Percentiles rank a stretch among this genome's conserved stretches.
phyloP scores from a whole-genome alignment of 2,797 vertebrate species.

The Pygocentrus nattereri region DNA sequence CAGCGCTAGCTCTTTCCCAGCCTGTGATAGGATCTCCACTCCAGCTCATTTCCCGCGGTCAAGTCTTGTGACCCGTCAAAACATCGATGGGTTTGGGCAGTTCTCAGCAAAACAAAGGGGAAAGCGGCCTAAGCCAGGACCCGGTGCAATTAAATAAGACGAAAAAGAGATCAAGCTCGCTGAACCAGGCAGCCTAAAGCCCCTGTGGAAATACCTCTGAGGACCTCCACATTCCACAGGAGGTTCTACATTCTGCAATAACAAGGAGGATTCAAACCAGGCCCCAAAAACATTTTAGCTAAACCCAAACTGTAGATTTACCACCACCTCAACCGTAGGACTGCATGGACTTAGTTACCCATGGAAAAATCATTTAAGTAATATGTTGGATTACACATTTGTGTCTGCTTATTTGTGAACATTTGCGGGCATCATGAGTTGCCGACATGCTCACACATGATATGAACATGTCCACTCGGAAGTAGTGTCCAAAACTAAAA shows the following conservation, averaged over 20 bases:
- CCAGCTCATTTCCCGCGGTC: slow-evolving; percentile 55
- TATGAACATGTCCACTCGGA: too few relatives aligned
- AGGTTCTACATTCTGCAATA: slow-evolving; percentile 1
- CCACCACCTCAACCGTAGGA: background rate
- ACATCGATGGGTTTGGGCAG: slow-evolving; percentile 24
- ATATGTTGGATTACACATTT: too few relatives aligned
- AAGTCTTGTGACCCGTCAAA: slow-evolving; percentile 57
- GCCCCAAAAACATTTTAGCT: background rate
- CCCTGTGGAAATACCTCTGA: background rate
- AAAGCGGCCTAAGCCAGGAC: background rate
- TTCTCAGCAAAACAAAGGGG: slow-evolving; percentile 5
- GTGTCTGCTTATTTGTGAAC: too few relatives aligned
- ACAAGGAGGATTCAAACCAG: background rate
- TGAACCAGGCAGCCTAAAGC: background rate
- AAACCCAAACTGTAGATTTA: background rate
- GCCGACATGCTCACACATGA: too few relatives aligned
- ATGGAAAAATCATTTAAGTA: too few relatives aligned
- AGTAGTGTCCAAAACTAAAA: too few relatives aligned
- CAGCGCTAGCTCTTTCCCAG: slow-evolving; percentile 46
- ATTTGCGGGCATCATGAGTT: too few relatives aligned
- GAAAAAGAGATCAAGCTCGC: slow-evolving; percentile 3
- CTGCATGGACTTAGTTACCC: too few relatives aligned
- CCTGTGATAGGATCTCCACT: slow-evolving; percentile 51
- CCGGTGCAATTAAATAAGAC: slow-evolving; percentile 1
- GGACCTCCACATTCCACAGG: slow-evolving; percentile 13